A percentile compares a stretch with the other conserved stretches of the same genome.
Conservation (phyloP, 1,140 invertebrate genomes). For the Triops cancriformis region DNA sequence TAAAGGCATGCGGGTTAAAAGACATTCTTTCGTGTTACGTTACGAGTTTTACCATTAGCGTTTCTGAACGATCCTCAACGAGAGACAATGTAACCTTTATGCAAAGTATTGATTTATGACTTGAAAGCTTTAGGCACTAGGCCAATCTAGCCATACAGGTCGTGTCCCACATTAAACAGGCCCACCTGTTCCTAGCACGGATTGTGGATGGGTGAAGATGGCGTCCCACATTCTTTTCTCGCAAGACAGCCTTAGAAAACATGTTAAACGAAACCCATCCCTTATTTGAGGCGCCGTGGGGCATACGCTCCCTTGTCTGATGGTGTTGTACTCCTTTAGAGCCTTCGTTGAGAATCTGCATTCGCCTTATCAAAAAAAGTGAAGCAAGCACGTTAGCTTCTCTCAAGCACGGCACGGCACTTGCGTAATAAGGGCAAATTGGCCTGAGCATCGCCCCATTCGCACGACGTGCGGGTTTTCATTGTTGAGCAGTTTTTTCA, state of each 20-base stretch:
- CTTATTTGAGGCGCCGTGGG: not conserved
- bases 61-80: not conserved
- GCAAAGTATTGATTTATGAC: not conserved
- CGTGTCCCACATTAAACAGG: not conserved
- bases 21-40: no score
- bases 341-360: no score
- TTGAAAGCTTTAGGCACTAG: not conserved
- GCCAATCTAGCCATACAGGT: not conserved
- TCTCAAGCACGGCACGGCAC: no score
- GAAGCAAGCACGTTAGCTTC: no score
- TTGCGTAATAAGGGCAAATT: no score
- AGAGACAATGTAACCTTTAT: not conserved
- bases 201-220: not conserved
- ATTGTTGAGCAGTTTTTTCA: no score
- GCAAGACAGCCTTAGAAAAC: not conserved
- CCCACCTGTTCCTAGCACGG: not conserved
- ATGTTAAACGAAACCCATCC: not conserved
- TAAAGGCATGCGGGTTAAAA: no score
- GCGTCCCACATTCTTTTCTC: slow-evolving; percentile 2
- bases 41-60: no score
- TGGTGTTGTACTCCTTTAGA: no score
- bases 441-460: no score
- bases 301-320: not conserved
- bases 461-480: no score
- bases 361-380: no score